Evolutionary conservation across 2,797 vertebrate species (phyloP).

Genomic region (Hylomyscus alleni): DNA sequence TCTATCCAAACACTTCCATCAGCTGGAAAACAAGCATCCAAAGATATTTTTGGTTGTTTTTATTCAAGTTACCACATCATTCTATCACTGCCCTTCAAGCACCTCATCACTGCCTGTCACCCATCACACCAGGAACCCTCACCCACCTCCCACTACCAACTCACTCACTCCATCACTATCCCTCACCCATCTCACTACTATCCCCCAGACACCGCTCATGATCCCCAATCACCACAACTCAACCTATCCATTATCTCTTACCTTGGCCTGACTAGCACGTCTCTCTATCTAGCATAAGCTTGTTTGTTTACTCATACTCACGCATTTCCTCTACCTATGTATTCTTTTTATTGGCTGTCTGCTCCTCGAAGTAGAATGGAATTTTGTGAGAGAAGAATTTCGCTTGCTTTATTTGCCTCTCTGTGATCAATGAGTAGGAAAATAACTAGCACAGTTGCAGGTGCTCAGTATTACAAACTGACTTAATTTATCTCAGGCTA

Average conservation of each 20-base stretch:
- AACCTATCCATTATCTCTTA: neutral
- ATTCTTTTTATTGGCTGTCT: neutral
- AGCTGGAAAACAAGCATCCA: neutral
- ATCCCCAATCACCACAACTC: neutral
- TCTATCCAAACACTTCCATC: neutral
- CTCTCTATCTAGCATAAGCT: neutral
- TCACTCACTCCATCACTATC: neutral
- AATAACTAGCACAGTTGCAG: neutral
- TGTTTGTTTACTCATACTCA: neutral
- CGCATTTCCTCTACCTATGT: neutral
- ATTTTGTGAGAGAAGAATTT: neutral
- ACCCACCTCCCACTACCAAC: neutral
- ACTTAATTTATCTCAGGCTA: constrained; percentile 26
- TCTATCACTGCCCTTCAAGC: neutral
- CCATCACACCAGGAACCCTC: neutral
- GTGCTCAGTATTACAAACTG: constrained; percentile 19
- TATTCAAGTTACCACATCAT: neutral
- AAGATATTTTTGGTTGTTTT: neutral
- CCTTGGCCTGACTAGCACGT: neutral
- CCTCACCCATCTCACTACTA: neutral
- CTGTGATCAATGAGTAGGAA: neutral
- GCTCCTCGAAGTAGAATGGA: neutral
- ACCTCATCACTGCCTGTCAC: neutral
- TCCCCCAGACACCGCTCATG: neutral
- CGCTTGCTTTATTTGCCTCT: neutral